Evolutionary conservation across 2,113 vertebrate species (phyloP), one percentile per base, ranked within the genome.

Genomic region (Archocentrus centrarchus): DNA sequence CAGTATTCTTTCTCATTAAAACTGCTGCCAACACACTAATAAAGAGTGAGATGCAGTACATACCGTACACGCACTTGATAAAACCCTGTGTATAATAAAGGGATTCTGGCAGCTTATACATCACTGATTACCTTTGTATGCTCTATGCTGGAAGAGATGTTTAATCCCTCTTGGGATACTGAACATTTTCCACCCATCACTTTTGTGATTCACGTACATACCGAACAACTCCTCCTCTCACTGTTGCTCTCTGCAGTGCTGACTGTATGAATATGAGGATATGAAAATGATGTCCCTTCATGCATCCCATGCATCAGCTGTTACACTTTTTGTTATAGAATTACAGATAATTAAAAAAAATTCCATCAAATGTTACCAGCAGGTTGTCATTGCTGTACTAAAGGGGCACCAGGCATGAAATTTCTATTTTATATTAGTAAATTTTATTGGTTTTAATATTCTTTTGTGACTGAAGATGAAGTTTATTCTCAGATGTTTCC

Each of bases 131-230:
- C 70, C 47, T 77, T 14, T 37, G 41, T 86, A 20, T 68, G 47
- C 55, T 61, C 50, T 15, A 20, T 37, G 83, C 68, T 78, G 62
- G 53, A 35, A 78, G 63, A 41, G 64, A 70, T 60, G 39, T 66
- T 78, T 68, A 77, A 78, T 70, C 75, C 75, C 81, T 78, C 81
- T 44, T 27, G 62, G 82, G 62, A 68, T 77, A 20, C 7, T 27
- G 58, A 85, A 62, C 75, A 62, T 86, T 86, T 83, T 83, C 76
- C 75, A 79, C 44, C 68, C 70, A 83, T 86, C 68, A 77, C 77
- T 84, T 70, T 39, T 78, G 57, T 84, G 82, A 79, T 84, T 79
- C 75, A 79, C 64, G 66, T 75, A 70, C 79, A 39, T 22, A 84
- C 77, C 57, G 70, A 79, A 60, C 57, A 0, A 79, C 82, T 84